Evolutionary conservation across 1,140 invertebrate species (phyloP).

Genomic region (Lepidurus packardi): DNA sequence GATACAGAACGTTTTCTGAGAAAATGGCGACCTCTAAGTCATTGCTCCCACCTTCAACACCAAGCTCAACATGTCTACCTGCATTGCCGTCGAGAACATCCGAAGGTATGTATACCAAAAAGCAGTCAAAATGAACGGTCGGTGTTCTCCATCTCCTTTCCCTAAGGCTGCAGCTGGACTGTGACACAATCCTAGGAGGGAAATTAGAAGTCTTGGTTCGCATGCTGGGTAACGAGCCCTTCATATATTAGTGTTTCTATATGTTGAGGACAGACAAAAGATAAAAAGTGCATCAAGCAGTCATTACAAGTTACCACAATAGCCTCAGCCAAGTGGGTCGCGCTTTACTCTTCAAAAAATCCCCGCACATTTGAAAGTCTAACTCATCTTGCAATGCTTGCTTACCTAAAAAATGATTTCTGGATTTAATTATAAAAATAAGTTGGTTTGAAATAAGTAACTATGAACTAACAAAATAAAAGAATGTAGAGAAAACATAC

Average conservation of each 20-base stretch:
- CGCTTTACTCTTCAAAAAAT: no score
- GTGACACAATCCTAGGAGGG: conserved; percentile 16
- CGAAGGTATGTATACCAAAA: neutral
- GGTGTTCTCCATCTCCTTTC: conserved; percentile 1
- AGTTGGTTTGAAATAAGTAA: no score
- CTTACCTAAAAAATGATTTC: no score
- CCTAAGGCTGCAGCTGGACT: neutral
- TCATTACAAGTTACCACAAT: neutral
- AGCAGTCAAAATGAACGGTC: conserved; percentile 10
- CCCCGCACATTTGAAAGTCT: no score
- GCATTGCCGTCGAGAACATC: neutral
- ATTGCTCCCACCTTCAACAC: conserved; percentile 9
- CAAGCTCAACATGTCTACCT: neutral
- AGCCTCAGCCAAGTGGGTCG: no score
- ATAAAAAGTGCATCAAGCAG: neutral
- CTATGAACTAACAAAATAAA: no score
- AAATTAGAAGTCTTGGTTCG: neutral
- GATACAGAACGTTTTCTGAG: neutral
- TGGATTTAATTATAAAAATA: no score
- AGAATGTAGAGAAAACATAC: no score
- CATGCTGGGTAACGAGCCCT: neutral
- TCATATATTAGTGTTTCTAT: neutral
- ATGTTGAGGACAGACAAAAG: neutral
- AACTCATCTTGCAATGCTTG: no score
- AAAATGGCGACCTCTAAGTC: neutral